Percentiles rank a stretch among this genome's conserved stretches.
phyloP scores from a whole-genome alignment of 2,797 vertebrate genomes.

The Siniperca undulata region DNA sequence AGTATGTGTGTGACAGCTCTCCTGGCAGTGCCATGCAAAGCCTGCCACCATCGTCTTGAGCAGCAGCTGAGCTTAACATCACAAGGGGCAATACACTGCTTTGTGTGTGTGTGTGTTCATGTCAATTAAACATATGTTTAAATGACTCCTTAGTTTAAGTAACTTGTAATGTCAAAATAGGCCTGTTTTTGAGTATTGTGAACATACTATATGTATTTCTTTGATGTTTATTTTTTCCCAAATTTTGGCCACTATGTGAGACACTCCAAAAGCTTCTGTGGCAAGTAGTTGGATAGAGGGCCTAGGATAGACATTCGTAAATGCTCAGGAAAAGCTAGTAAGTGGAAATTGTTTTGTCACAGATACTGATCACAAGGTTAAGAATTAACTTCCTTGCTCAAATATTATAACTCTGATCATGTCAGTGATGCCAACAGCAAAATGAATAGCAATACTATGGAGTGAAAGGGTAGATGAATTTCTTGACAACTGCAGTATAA shows the following conservation, averaged over 20 bases:
- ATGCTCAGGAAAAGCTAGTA: background rate
- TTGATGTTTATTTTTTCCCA: background rate
- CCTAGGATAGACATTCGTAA: background rate
- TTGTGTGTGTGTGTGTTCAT: background rate
- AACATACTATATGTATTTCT: background rate
- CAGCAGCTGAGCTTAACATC: constrained; percentile 47
- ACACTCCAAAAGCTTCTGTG: background rate
- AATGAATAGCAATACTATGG: background rate
- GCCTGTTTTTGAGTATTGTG: background rate
- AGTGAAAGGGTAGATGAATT: background rate
- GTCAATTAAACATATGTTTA: constrained; percentile 1
- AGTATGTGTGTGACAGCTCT: constrained; percentile 62
- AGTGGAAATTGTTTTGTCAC: background rate
- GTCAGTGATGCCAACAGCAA: background rate
- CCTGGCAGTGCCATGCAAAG: constrained; percentile 63
- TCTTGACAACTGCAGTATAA: background rate
- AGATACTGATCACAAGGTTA: background rate
- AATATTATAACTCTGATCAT: background rate
- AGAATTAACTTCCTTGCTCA: background rate
- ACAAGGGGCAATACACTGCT: constrained; percentile 12
- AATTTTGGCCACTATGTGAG: background rate
- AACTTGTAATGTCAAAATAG: background rate
- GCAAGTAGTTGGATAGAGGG: background rate
- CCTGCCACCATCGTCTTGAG: constrained; percentile 48
- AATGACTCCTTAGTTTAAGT: background rate